Evolutionary conservation across 2,888 invertebrate species (phyloP).

Genomic region (Prenolepis imparis): DNA sequence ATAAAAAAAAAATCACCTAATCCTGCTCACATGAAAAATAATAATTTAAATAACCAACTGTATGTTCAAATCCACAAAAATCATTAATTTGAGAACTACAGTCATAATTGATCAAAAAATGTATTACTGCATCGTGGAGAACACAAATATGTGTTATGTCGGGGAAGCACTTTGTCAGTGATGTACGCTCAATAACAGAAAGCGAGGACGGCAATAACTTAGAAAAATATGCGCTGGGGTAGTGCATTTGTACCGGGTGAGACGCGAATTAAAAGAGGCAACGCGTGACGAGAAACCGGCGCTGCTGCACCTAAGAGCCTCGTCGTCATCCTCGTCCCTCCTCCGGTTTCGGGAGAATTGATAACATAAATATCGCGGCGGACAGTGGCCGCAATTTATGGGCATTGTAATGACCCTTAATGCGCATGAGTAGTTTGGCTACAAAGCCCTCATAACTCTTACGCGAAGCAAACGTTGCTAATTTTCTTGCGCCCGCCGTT

Average conservation of each 20-base stretch:
- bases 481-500: slow-evolving; percentile 77
- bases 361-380: slow-evolving; percentile 84
- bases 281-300: slow-evolving; percentile 27
- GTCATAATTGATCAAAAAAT: not conserved
- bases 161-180: not conserved
- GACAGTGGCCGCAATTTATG: slow-evolving; percentile 83
- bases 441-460: slow-evolving; percentile 83
- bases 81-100: not conserved
- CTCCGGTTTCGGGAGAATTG: slow-evolving; percentile 77
- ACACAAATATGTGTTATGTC: not conserved
- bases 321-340: slow-evolving; percentile 58
- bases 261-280: slow-evolving; percentile 43
- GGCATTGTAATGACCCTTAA: slow-evolving; percentile 85
- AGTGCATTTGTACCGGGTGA: slow-evolving; percentile 17
- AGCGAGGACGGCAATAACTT: slow-evolving; percentile 23
- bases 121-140: not conserved
- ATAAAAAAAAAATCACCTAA: not conserved
- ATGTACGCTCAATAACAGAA: slow-evolving; percentile 11
- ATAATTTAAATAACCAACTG: not conserved
- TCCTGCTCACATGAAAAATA: not conserved
- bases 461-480: slow-evolving; percentile 78
- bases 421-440: slow-evolving; percentile 84
- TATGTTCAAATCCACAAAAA: not conserved
- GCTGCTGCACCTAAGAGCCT: slow-evolving; percentile 37
- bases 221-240: slow-evolving; percentile 22